phyloP scores from a whole-genome alignment of 2,888 invertebrate genomes.

The Diachrysia chrysitis region DNA sequence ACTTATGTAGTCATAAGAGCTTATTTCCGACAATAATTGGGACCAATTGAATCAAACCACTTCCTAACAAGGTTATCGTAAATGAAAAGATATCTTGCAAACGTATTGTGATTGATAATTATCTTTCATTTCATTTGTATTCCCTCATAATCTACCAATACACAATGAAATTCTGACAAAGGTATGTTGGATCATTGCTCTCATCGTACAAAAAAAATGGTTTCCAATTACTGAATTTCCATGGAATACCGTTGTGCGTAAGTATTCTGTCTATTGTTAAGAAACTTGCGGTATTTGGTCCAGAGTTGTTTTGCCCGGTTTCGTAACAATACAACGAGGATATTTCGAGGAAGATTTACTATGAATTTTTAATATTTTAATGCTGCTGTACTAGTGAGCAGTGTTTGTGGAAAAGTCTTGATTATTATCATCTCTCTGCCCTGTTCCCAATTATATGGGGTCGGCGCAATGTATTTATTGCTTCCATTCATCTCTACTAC shows the following conservation, averaged over 20 bases:
- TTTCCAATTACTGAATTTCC: slow-evolving; percentile 59
- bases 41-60: slow-evolving; percentile 7
- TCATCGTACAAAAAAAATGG: slow-evolving; percentile 52
- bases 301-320: slow-evolving; percentile 16
- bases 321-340: background rate
- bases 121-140: slow-evolving; percentile 48
- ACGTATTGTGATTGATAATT: slow-evolving; percentile 39
- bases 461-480: too few relatives aligned
- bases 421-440: too few relatives aligned
- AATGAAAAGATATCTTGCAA: slow-evolving; percentile 24
- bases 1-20: background rate
- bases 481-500: too few relatives aligned
- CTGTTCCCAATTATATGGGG: too few relatives aligned
- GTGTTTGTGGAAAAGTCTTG: too few relatives aligned
- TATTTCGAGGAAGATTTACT: background rate
- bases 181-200: slow-evolving; percentile 36
- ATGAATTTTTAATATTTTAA: background rate
- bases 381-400: background rate
- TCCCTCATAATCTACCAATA: slow-evolving; percentile 42
- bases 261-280: slow-evolving; percentile 44
- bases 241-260: slow-evolving; percentile 39
- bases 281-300: slow-evolving; percentile 37
- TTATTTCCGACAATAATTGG: slow-evolving; percentile 1
- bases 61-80: slow-evolving; percentile 10
- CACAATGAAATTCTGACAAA: slow-evolving; percentile 54